Base-by-base conservation (phyloP, 2,888 invertebrate genomes). In the Cremastinae sp. region DNA sequence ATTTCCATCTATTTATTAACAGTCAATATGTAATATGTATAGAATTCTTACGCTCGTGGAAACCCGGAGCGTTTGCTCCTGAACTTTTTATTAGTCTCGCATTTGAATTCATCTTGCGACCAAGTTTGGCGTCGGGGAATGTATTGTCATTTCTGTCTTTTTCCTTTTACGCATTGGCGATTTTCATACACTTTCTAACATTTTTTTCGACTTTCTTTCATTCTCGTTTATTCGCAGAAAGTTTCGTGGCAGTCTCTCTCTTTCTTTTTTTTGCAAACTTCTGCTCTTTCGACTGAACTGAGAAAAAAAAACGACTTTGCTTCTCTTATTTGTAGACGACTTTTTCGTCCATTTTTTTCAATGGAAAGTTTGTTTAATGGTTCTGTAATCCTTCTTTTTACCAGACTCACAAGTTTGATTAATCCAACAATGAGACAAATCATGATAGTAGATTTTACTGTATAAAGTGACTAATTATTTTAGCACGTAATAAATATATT, bases 121-220 rank as follows among this genome's bases (percentile, higher is more conserved):
- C 8, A 62, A 74, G 49, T 28, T 43, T 59, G 64, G 64, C 69
- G 64, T 49, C 49, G 22, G 43, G 61, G 34, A 64, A 22, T 51
- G 69, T 74, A 74, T 74, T 74, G 74, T 74, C 74, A 28, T 34
- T 56, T 56, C 49, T 54, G 38, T 28, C 14, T 47, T 43, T 36
- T 16, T 8, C 3, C 20, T 20, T 16, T 62, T 36, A 64, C 41
- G 34, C 51, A 62, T 69, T 64, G 56, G 10, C 56, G 68, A 74
- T 62, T 49, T 14, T n/a, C 61, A 28, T 22, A 18, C 38, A 18
- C 34, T 43, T 53, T 2, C 1, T 14, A 45, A 59, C 28, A 0
- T 18, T 41, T 38, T 1, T 12, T 45, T 10, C 5, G 12, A 28
- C 14, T 8, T 43, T 59, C n/a, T 1, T 45, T 0, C 1, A 16